Evolutionary conservation across 1,140 invertebrate species (phyloP).

Genomic region (Mycetomoellerius zeteki): DNA sequence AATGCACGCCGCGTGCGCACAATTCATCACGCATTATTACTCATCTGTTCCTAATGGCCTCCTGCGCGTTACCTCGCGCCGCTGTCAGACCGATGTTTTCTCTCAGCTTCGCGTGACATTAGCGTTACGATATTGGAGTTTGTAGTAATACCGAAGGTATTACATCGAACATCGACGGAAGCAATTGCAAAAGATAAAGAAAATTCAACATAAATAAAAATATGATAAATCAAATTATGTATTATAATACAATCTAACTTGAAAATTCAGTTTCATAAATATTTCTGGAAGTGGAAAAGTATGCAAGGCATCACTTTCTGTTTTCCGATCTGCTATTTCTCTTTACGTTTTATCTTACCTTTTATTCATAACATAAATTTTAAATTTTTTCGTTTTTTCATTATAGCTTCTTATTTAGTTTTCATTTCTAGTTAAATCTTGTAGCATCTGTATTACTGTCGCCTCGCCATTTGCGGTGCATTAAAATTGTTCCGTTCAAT

Average conservation of each 20-base stretch:
- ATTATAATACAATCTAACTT: too few species aligned
- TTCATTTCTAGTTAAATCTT: too few species aligned
- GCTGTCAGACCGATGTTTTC: slow-evolving; percentile 19
- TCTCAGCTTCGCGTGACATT: not conserved
- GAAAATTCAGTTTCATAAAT: slow-evolving; percentile 1
- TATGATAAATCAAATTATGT: not conserved
- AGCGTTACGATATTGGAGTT: not conserved
- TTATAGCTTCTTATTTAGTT: too few species aligned
- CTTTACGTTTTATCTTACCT: too few species aligned
- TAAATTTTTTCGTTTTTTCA: too few species aligned
- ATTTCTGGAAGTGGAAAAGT: not conserved
- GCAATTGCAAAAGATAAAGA: not conserved
- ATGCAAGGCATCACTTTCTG: not conserved
- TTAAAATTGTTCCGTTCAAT: too few species aligned
- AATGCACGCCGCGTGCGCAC: slow-evolving; percentile 39
- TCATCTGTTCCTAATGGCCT: slow-evolving; percentile 38
- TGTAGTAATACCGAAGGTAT: not conserved
- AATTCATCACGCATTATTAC: slow-evolving; percentile 59
- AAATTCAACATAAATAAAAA: not conserved
- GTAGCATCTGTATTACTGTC: too few species aligned
- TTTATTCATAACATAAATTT: too few species aligned
- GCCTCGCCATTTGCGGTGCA: too few species aligned
- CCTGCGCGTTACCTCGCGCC: not conserved
- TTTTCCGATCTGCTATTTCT: too few species aligned
- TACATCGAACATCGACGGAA: not conserved